Conservation (phyloP, 2,888 invertebrate genomes). For the Acrobasis consociella region DNA sequence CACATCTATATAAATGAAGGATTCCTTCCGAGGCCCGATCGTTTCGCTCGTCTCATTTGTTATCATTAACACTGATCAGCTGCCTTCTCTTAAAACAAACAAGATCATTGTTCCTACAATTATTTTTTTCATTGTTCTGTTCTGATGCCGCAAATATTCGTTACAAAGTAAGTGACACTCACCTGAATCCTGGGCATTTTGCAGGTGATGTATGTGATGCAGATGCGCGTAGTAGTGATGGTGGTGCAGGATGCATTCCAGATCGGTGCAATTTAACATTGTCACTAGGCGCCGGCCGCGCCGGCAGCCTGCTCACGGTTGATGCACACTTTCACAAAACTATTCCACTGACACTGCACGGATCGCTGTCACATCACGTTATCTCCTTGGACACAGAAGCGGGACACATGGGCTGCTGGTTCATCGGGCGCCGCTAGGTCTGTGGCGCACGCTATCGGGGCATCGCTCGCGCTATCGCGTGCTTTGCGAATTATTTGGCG, state of each 20-base stretch:
- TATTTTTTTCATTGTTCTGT: constrained; percentile 55
- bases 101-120: constrained; percentile 61
- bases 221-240: constrained; percentile 89
- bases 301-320: constrained; percentile 69
- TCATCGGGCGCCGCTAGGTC: constrained; percentile 66
- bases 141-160: background rate
- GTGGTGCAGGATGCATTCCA: constrained; percentile 89
- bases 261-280: constrained; percentile 90
- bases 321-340: constrained; percentile 81
- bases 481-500: constrained; percentile 46
- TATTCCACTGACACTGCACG: constrained; percentile 76
- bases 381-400: constrained; percentile 65
- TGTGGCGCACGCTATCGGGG: constrained; percentile 52
- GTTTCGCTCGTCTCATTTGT: constrained; percentile 54
- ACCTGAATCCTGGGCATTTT: constrained; percentile 86
- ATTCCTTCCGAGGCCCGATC: constrained; percentile 44
- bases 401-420: constrained; percentile 52
- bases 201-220: constrained; percentile 87
- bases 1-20: constrained; percentile 46
- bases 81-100: constrained; percentile 61
- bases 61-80: constrained; percentile 66
- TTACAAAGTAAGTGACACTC: constrained; percentile 35
- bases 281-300: constrained; percentile 67
- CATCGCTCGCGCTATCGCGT: constrained; percentile 49
- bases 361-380: constrained; percentile 80